phyloP scores from a whole-genome alignment of 1,140 invertebrate genomes.

The Campoletis sonorensis region DNA sequence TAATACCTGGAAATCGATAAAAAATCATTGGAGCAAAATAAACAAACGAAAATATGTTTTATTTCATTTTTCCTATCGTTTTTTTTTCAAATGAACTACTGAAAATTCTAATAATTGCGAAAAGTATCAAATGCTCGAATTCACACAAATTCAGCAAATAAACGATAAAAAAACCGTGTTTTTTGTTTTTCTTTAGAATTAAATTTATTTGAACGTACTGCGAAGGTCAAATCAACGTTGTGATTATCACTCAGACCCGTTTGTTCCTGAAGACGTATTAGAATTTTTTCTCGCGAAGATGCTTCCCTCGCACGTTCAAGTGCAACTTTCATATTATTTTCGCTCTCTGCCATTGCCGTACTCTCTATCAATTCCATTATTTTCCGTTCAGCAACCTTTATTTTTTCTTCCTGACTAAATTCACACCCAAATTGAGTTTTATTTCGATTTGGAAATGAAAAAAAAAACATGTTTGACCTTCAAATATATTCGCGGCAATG shows the following conservation, averaged over 20 bases:
- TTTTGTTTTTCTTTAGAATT: background rate
- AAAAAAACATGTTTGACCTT: no score
- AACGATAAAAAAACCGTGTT: no score
- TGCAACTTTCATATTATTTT: constrained; percentile 82
- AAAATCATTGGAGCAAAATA: background rate
- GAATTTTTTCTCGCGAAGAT: constrained; percentile 90
- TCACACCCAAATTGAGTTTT: background rate
- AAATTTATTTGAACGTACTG: constrained; percentile 81
- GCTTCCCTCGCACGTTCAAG: constrained; percentile 98
- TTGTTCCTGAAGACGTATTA: constrained; percentile 95
- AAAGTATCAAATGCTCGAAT: no score
- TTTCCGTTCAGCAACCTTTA: constrained; percentile 87
- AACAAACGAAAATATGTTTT: no score
- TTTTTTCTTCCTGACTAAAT: constrained; percentile 88
- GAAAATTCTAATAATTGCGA: no score
- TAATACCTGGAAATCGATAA: constrained; percentile 82
- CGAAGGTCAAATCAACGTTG: constrained; percentile 96
- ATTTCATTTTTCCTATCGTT: no score
- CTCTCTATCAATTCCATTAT: constrained; percentile 87
- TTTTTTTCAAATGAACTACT: no score
- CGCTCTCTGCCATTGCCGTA: constrained; percentile 73
- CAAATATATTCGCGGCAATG: no score
- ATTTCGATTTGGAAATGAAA: background rate
- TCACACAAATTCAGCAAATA: no score
- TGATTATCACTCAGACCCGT: constrained; percentile 90